Conservation (phyloP, 2,797 vertebrate genomes). For the Rhodeus uyekii region DNA sequence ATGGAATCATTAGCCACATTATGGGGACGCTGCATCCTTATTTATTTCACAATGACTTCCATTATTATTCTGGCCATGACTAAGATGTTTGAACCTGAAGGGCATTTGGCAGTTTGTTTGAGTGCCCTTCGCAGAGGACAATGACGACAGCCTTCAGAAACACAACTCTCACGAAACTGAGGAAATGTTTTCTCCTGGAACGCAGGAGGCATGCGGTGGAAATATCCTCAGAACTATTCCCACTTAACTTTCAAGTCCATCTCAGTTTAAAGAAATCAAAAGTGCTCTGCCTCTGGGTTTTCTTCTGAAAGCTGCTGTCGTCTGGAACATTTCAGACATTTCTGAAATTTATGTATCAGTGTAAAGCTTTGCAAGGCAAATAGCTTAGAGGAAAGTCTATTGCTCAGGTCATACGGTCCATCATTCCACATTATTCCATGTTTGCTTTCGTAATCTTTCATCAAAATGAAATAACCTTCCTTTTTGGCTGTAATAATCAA, state of each 20-base stretch:
- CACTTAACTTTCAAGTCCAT: not conserved
- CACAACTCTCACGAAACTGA: conserved; percentile 9
- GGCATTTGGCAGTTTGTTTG: not conserved
- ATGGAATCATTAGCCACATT: not conserved
- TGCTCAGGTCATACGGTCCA: not conserved
- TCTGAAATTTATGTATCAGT: not conserved
- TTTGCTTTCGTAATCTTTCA: not conserved
- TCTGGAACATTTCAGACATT: not conserved
- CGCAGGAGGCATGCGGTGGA: conserved; percentile 7
- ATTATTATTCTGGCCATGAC: not conserved
- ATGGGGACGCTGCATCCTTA: not conserved
- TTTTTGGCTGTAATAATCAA: not conserved
- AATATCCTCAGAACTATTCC: not conserved
- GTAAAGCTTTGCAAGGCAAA: not conserved
- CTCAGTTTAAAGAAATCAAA: not conserved
- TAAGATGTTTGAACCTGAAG: not conserved
- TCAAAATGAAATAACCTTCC: not conserved
- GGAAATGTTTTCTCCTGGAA: conserved; percentile 18
- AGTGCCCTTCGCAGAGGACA: not conserved
- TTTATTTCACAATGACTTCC: not conserved
- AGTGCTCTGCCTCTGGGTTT: not conserved
- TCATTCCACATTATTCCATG: not conserved
- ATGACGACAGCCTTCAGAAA: not conserved
- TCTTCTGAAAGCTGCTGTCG: not conserved
- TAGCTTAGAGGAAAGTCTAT: not conserved